phyloP scores from a whole-genome alignment of 2,888 invertebrate genomes.

The Notodonta ziczac region DNA sequence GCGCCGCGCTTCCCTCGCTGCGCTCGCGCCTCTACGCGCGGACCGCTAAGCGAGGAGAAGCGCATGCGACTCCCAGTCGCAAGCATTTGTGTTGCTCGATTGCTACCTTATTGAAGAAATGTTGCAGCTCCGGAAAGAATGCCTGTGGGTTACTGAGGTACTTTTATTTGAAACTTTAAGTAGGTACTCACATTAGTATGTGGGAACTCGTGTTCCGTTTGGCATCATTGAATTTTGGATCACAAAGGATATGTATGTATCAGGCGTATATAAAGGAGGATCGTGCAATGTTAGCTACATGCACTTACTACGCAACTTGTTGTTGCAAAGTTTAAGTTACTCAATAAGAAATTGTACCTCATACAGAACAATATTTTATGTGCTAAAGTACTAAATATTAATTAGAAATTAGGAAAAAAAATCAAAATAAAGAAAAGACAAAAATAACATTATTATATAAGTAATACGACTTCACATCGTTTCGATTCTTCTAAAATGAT shows the following conservation, averaged over 20 bases:
- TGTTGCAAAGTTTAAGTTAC: no score
- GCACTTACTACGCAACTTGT: no score
- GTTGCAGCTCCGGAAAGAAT: background rate
- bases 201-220: no score
- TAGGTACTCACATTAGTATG: no score
- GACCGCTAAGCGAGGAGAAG: constrained; percentile 56
- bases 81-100: background rate
- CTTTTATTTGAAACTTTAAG: no score
- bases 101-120: background rate
- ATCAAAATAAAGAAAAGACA: background rate
- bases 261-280: no score
- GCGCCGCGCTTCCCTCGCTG: constrained; percentile 79
- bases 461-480: background rate
- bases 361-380: background rate
- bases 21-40: constrained; percentile 67
- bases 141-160: no score
- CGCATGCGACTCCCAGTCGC: constrained; percentile 5
- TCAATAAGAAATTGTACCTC: constrained; percentile 2
- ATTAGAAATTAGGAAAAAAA: no score
- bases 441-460: background rate
- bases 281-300: no score
- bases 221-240: no score
- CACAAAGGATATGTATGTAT: no score
- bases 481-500: background rate
- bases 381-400: background rate